Conservation (phyloP, 2,113 vertebrate genomes). For the Notarius lentiginosus region DNA sequence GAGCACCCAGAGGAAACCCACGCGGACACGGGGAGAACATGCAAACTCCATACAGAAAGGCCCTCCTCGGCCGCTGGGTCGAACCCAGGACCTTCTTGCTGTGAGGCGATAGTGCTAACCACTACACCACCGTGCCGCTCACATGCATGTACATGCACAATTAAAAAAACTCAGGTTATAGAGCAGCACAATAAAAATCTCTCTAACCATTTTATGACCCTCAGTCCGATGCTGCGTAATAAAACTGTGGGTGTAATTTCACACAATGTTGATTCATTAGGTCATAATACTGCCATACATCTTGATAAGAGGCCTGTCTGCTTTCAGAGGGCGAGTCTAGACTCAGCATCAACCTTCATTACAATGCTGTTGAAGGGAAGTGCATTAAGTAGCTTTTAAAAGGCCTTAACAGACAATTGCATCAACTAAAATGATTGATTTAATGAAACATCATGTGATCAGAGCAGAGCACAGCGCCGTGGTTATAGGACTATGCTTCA, state of each 20-base stretch:
- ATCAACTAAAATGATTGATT: background rate
- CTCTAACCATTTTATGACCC: background rate
- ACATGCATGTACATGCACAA: background rate
- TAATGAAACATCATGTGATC: background rate
- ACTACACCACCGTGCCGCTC: too few species aligned
- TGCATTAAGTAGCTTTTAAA: slow-evolving; percentile 37
- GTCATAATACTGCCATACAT: background rate
- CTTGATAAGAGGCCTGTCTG: background rate
- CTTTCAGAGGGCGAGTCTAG: slow-evolving; percentile 15
- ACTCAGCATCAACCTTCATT: background rate
- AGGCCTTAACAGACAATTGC: slow-evolving; percentile 27
- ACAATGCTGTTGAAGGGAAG: background rate
- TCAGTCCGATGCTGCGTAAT: background rate
- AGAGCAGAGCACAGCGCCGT: background rate
- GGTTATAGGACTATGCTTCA: background rate
- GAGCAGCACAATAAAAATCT: background rate
- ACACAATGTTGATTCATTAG: background rate
- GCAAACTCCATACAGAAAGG: too few species aligned
- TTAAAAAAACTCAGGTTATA: background rate
- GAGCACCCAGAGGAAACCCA: too few species aligned
- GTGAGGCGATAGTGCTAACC: too few species aligned
- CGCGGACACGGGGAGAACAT: too few species aligned
- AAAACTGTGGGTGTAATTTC: background rate
- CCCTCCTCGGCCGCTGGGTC: too few species aligned
- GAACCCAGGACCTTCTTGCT: too few species aligned